Evolutionary conservation across 2,113 vertebrate genomes (phyloP), one percentile per base, ranked within the genome.

Genomic region (Tenebrosternarchus preto): DNA sequence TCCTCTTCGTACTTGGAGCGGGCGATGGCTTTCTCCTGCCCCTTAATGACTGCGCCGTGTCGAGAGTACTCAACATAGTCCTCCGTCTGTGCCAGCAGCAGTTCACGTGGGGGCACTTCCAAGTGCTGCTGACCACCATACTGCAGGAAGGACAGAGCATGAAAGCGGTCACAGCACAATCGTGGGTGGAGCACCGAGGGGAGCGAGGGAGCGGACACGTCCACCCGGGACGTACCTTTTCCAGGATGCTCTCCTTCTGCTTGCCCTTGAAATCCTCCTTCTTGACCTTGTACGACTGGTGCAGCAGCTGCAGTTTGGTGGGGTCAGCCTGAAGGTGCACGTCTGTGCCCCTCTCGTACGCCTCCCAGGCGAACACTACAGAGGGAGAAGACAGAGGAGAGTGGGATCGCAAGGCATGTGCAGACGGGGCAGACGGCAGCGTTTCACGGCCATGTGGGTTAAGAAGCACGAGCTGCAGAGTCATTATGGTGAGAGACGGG

Each of bases 321-420:
- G 98, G 98, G 82, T 99, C 97, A 0, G 98, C 97, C 88, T 99
- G 97, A 53, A 99, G 96, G 87, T 99, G 98, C 76, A 98, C 97
- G 87, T 99, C 98, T 0, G 97, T 97, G 59, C 97, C 98, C 84
- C 96, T 97, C 87, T 99, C 98, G 78, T 98, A 98, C 43, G 98
- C 98, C 89, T 99, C 98, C 97, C 98, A 99, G 1, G 96, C 97
- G 91, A 98, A 99, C 85, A 99, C 98, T 99, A 84, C 70, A 63
- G 70, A 85, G 19, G 24, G 33, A 39, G 55, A 2, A 29, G 16
- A 72, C 24, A 56, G 31, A 46, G 64, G 9, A 71, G 63, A 39
- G 46, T 3, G 12, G 33, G 31, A 2, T 39, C 29, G 46, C 6
- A 75, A 36, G 27, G 24, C 39, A 31, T 63, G n/a, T 46, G 16